Evolutionary conservation across 1,140 invertebrate species (phyloP), one percentile per base, ranked within the genome.

Genomic region (Oryctes rhinoceros): DNA sequence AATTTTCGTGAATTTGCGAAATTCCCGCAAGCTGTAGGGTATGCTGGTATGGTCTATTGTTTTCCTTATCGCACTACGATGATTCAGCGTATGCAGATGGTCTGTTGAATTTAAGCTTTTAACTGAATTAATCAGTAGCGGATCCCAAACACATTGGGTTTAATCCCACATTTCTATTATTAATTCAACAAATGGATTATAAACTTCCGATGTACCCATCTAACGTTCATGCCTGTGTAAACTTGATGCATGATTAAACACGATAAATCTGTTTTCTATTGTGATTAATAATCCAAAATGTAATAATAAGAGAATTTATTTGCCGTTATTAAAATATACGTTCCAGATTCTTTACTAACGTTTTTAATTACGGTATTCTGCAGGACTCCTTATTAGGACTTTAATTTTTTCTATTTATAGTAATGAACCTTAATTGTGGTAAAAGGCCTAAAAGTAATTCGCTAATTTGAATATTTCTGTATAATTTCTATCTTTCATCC

Each of bases 221-320:
- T n/a, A 53, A 11, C 53, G 13, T n/a, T 18, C 39, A 44, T 59
- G 53, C 53, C n/a, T 59, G 53, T 59, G 53, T 18, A 18, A 59
- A 59, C 53, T 59, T 59, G 53, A 59, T 59, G 18, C 20, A 59
- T 59, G n/a, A 59, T 59, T 59, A 18, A 59, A 18, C n/a, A 18
- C 53, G 53, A 59, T 18, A 59, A 59, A 59, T 59, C 53, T 18
- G 53, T 15, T 59, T 59, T 59, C 53, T 15, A 59, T 59, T 59
- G 53, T 18, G 6, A 59, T 59, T 59, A 59, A 59, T 59, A 59
- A n/a, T 59, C n/a, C 53, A 59, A 18, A 59, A 59, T 59, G 53
- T 59, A 59, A n/a, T 59, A 59, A 59, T 18, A 59, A 13, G 15
- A n/a, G 53, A 59, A 59, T 59, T 59, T 59, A 59, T 59, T 59